These are phyloP conservation scores for Melanaphis sacchari DNA, from an alignment of 1,140 invertebrate species.

Conservation along the genomic window DNA sequence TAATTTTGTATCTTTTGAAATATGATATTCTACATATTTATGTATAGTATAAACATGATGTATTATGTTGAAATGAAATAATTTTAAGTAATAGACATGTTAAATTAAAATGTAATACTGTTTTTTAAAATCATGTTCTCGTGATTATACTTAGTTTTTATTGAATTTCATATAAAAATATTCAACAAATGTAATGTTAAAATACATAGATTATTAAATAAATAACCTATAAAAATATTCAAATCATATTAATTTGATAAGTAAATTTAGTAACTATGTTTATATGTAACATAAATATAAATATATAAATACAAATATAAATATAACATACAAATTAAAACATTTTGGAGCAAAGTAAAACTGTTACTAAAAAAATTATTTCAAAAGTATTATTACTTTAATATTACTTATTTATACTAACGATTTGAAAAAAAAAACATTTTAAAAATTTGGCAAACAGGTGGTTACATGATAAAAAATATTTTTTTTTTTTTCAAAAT, in stretches of 20 bases:
- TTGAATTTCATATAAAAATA: neutral
- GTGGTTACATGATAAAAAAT: neutral
- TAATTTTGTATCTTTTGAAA: neutral
- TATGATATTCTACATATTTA: too few species aligned
- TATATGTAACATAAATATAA: neutral
- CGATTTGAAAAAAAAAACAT: neutral
- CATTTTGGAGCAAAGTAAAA: neutral
- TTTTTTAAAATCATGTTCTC: neutral
- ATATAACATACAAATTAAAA: neutral
- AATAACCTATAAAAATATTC: neutral
- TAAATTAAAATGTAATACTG: neutral
- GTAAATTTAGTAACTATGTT: neutral
- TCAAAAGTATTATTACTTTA: conserved; percentile 23
- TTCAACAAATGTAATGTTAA: neutral
- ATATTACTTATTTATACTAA: neutral
- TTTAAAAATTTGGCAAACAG: neutral
- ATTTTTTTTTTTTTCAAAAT: neutral
- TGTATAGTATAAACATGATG: too few species aligned
- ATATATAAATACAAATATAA: neutral
- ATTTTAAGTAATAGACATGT: neutral
- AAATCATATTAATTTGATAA: neutral
- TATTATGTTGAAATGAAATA: neutral
- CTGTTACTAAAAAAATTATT: neutral
- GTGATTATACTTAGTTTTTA: neutral
- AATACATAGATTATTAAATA: neutral